A percentile compares a stretch with the other conserved stretches of the same genome.
Evolutionary conservation across 2,888 invertebrate genomes (phyloP).

Genomic region (Strigamia crassipes): DNA sequence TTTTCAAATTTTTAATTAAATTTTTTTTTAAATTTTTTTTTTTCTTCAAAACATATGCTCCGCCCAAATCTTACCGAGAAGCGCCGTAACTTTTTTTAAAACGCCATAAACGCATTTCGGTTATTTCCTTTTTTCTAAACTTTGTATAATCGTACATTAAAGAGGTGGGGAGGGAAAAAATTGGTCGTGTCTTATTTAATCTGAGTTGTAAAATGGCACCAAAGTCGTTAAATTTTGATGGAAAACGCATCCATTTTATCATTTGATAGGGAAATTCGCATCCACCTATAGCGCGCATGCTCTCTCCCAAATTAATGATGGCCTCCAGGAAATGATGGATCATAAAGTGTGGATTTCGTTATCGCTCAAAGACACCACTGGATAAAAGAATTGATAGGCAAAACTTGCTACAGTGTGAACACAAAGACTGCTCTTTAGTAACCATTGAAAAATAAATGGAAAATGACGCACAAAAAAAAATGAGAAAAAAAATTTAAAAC

Average conservation of each 20-base stretch:
- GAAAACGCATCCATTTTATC: conserved; percentile 16
- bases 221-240: conserved; percentile 16
- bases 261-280: conserved; percentile 29
- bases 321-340: conserved; percentile 30
- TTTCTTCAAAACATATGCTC: neutral
- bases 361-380: conserved; percentile 30
- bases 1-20: too few species aligned
- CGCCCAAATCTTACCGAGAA: neutral
- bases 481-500: too few species aligned
- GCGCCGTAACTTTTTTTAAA: neutral
- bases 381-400: conserved; percentile 27
- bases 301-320: conserved; percentile 5
- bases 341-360: conserved; percentile 26
- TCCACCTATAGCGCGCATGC: conserved; percentile 16
- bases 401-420: conserved; percentile 24
- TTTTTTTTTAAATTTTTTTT: too few species aligned
- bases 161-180: too few species aligned
- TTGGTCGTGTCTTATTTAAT: neutral
- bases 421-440: conserved; percentile 16
- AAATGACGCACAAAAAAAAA: neutral
- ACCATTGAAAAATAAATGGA: conserved; percentile 8
- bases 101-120: conserved; percentile 1
- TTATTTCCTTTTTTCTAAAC: neutral
- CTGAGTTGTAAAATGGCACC: conserved; percentile 21
- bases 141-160: too few species aligned